Percentiles rank a stretch among this genome's conserved stretches.
Evolutionary conservation across 2,797 vertebrate species (phyloP).

Genomic region (Hylomyscus alleni): DNA sequence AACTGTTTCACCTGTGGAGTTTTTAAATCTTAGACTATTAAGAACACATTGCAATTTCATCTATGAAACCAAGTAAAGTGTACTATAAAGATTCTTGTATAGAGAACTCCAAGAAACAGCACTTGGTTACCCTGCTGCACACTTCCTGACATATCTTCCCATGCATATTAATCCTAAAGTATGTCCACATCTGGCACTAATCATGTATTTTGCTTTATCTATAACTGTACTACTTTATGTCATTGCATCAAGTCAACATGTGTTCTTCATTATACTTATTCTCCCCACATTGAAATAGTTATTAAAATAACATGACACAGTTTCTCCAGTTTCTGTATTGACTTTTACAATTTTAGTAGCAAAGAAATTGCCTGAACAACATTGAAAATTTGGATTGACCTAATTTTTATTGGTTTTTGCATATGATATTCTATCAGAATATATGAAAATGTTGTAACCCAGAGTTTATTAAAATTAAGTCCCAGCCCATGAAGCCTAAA

Average conservation of each 20-base stretch:
- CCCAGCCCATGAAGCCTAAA: not conserved
- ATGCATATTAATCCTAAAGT: constrained; percentile 71
- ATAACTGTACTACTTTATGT: constrained; percentile 71
- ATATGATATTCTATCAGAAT: constrained; percentile 48
- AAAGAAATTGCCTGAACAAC: constrained; percentile 66
- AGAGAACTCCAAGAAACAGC: constrained; percentile 66
- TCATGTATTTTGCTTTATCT: constrained; percentile 77
- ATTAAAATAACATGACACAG: constrained; percentile 72
- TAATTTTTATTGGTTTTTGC: constrained; percentile 47
- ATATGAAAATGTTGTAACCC: constrained; percentile 46
- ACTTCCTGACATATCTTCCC: constrained; percentile 73
- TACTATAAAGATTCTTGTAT: not conserved
- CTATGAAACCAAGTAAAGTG: constrained; percentile 50
- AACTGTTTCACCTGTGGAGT: not conserved
- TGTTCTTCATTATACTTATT: constrained; percentile 78
- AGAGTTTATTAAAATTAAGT: constrained; percentile 67
- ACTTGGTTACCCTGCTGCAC: constrained; percentile 70
- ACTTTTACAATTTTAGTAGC: constrained; percentile 69
- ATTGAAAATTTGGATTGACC: constrained; percentile 40
- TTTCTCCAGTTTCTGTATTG: constrained; percentile 71
- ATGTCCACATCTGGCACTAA: constrained; percentile 79
- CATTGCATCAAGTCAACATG: constrained; percentile 77
- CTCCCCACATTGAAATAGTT: constrained; percentile 79
- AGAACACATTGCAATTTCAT: constrained; percentile 54
- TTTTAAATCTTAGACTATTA: not conserved